phyloP scores from a whole-genome alignment of 2,888 invertebrate genomes.

The Branchipolynoe longqiensis region DNA sequence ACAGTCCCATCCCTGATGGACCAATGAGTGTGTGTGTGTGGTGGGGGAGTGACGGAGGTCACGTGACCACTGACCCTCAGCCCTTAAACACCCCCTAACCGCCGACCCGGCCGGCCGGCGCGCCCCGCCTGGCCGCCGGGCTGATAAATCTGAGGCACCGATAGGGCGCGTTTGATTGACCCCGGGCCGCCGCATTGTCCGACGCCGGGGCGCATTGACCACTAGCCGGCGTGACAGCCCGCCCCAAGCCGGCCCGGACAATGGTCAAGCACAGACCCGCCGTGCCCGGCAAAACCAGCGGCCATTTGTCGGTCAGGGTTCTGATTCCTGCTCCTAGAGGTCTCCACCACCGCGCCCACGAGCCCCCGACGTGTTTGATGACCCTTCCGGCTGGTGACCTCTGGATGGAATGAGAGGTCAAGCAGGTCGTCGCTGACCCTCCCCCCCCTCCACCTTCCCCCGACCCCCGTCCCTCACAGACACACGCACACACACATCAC shows the following conservation, averaged over 20 bases:
- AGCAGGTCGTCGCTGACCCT: too few relatives aligned
- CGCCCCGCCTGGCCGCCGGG: background rate
- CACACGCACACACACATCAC: too few relatives aligned
- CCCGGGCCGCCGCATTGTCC: slow-evolving; percentile 22
- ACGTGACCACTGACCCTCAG: slow-evolving; percentile 39
- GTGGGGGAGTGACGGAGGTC: slow-evolving; percentile 23
- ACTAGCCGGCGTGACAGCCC: background rate
- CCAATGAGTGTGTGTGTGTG: too few relatives aligned
- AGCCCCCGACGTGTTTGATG: too few relatives aligned
- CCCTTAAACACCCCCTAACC: slow-evolving; percentile 44
- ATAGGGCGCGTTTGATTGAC: slow-evolving; percentile 5
- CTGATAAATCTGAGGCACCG: slow-evolving; percentile 24
- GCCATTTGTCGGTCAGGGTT: slow-evolving; percentile 42
- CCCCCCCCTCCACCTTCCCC: background rate
- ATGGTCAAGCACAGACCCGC: slow-evolving; percentile 17
- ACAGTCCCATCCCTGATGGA: too few relatives aligned
- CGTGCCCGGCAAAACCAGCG: background rate
- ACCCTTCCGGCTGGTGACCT: slow-evolving; percentile 23
- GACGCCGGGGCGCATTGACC: background rate
- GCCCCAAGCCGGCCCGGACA: slow-evolving; percentile 6
- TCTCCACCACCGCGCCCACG: slow-evolving; percentile 2
- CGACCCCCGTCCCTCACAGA: too few relatives aligned
- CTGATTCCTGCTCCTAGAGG: slow-evolving; percentile 36
- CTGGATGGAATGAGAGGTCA: too few relatives aligned
- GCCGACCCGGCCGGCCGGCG: background rate